Percentiles rank a stretch among this genome's conserved stretches.
Evolutionary conservation across 2,113 vertebrate species (phyloP).

Genomic region (Phoxinus phoxinus): DNA sequence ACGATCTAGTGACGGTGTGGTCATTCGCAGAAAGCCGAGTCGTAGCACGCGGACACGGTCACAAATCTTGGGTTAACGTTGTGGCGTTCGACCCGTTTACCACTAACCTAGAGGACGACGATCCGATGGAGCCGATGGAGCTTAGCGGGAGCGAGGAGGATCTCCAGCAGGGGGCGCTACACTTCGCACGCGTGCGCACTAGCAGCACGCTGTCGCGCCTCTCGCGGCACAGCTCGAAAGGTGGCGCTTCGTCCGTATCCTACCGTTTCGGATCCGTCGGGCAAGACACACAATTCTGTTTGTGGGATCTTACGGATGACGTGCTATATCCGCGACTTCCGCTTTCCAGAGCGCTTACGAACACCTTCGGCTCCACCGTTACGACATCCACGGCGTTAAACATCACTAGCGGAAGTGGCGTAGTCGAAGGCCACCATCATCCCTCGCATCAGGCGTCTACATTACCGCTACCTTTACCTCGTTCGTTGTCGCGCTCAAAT

Average conservation of each 20-base stretch:
- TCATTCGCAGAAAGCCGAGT: slow-evolving; percentile 87
- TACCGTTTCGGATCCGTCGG: slow-evolving; percentile 92
- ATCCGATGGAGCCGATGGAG: slow-evolving; percentile 73
- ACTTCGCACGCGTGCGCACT: slow-evolving; percentile 77
- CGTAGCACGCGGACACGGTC: slow-evolving; percentile 87
- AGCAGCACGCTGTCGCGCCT: slow-evolving; percentile 84
- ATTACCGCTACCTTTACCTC: slow-evolving; percentile 76
- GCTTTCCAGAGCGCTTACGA: slow-evolving; percentile 82
- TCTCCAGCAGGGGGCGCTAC: slow-evolving; percentile 68
- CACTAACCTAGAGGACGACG: slow-evolving; percentile 81
- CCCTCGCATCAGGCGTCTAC: slow-evolving; percentile 70
- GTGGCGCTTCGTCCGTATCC: slow-evolving; percentile 74
- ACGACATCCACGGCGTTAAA: slow-evolving; percentile 67
- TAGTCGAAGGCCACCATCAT: slow-evolving; percentile 76
- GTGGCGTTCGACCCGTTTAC: slow-evolving; percentile 92
- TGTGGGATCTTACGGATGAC: slow-evolving; percentile 91
- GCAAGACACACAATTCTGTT: slow-evolving; percentile 92
- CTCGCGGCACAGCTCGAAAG: slow-evolving; percentile 79
- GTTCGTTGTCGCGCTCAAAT: slow-evolving; percentile 89
- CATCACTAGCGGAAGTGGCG: slow-evolving; percentile 58
- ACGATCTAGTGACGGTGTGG: slow-evolving; percentile 93
- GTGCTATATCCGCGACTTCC: slow-evolving; percentile 82
- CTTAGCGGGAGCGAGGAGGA: slow-evolving; percentile 81
- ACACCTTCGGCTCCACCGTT: slow-evolving; percentile 74
- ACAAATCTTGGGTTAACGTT: slow-evolving; percentile 94